Conservation (phyloP, 2,113 vertebrate genomes). For the Kobus ellipsiprymnus region DNA sequence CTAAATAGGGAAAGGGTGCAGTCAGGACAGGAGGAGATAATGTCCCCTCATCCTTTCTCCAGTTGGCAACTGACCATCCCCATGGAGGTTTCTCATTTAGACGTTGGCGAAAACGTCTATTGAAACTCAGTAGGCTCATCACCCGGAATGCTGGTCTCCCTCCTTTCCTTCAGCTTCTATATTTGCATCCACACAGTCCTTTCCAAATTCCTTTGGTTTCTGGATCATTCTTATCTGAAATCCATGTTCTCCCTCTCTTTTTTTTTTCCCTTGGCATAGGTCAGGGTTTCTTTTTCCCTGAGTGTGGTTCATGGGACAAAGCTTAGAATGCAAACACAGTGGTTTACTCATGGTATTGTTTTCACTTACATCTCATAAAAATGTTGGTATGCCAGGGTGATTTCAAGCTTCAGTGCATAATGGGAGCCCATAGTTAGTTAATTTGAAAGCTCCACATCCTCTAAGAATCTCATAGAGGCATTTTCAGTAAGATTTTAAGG, state of each 20-base stretch:
- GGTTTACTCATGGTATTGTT: background rate
- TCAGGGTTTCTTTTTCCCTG: background rate
- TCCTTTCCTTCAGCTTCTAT: background rate
- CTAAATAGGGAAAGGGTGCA: conserved; percentile 43
- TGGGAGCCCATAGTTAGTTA: background rate
- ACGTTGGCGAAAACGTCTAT: background rate
- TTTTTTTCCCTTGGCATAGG: background rate
- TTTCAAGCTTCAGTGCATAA: background rate
- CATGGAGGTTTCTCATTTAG: conserved; percentile 16
- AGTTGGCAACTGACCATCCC: conserved; percentile 46
- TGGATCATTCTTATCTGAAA: conserved; percentile 74
- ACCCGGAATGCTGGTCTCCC: background rate
- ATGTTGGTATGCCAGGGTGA: background rate
- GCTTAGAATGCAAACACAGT: background rate
- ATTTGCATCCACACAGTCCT: conserved; percentile 58
- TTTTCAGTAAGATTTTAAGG: conserved; percentile 2
- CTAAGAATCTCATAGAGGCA: background rate
- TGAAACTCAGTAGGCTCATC: background rate
- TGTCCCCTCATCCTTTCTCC: background rate
- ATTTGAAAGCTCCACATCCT: background rate
- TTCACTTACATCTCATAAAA: conserved; percentile 12
- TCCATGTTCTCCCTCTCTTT: background rate
- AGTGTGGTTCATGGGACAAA: background rate
- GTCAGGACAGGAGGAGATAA: conserved; percentile 21
- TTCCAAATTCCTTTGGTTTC: conserved; percentile 72